phyloP scores from a whole-genome alignment of 2,888 invertebrate species.

The Platynereis dumerilii region DNA sequence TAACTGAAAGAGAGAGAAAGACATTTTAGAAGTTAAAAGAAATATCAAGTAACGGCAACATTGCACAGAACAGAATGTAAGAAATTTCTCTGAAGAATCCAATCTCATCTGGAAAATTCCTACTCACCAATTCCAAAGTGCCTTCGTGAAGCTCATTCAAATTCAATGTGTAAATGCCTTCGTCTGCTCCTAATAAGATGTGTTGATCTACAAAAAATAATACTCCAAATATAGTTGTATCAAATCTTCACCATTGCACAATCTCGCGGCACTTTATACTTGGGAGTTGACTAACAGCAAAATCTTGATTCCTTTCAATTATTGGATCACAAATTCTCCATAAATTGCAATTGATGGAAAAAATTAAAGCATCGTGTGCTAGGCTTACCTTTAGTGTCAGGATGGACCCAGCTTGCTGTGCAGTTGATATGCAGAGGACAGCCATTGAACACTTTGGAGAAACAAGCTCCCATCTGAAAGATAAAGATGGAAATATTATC shows the following conservation, averaged over 20 bases:
- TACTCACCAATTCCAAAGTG: constrained; percentile 82
- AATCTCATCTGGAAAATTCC: background rate
- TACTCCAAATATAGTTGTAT: too few species aligned
- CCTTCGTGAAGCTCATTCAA: constrained; percentile 97
- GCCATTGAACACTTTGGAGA: constrained; percentile 95
- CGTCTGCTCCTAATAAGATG: constrained; percentile 93
- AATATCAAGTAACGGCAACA: too few species aligned
- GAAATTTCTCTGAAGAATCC: too few species aligned
- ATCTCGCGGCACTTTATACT: too few species aligned
- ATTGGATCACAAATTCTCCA: too few species aligned
- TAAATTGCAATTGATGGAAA: too few species aligned
- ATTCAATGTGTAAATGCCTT: constrained; percentile 97
- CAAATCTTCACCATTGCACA: too few species aligned
- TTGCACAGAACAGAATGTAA: too few species aligned
- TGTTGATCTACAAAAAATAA: constrained; percentile 35
- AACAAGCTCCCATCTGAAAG: constrained; percentile 87
- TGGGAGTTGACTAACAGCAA: too few species aligned
- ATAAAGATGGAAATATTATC: too few species aligned
- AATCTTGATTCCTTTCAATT: too few species aligned
- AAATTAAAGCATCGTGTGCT: background rate
- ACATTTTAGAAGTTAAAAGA: too few species aligned
- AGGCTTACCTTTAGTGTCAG: constrained; percentile 77
- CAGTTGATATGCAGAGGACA: constrained; percentile 95
- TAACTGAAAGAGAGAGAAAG: constrained; percentile 70
- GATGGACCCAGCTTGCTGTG: constrained; percentile 99